Evolutionary conservation across 2,797 vertebrate species (phyloP).

Genomic region (Pipistrellus pygmaeus): DNA sequence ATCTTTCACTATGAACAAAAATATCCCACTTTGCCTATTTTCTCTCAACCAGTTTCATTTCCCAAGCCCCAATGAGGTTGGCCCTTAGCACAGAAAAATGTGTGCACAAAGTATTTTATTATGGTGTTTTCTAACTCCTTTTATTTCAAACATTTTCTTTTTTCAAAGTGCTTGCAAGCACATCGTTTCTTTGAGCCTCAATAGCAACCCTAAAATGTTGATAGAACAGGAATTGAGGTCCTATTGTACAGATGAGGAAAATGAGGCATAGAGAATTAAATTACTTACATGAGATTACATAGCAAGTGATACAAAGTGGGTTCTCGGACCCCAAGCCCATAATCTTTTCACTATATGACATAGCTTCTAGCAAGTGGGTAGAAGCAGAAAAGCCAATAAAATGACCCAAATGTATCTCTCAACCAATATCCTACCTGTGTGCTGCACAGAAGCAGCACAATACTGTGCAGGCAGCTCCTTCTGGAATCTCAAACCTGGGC

Average conservation of each 20-base stretch:
- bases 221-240: neutral
- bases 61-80: neutral
- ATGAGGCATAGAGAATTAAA: neutral
- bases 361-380: neutral
- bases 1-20: neutral
- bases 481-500: neutral
- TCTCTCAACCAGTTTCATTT: neutral
- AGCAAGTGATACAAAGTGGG: neutral
- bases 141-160: conserved; percentile 31
- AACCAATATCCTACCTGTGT: neutral
- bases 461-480: neutral
- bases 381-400: neutral
- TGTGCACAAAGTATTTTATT: neutral
- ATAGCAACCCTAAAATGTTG: neutral
- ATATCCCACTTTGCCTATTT: neutral
- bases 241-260: neutral
- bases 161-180: conserved; percentile 37
- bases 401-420: neutral
- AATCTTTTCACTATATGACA: neutral
- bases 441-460: neutral
- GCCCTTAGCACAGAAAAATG: neutral
- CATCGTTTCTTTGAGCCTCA: conserved; percentile 8
- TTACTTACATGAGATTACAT: neutral
- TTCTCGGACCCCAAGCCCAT: neutral
- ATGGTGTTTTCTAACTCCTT: neutral